Evolutionary conservation across 2,113 vertebrate species (phyloP), one percentile per base, ranked within the genome.

Genomic region (Chamaea fasciata): DNA sequence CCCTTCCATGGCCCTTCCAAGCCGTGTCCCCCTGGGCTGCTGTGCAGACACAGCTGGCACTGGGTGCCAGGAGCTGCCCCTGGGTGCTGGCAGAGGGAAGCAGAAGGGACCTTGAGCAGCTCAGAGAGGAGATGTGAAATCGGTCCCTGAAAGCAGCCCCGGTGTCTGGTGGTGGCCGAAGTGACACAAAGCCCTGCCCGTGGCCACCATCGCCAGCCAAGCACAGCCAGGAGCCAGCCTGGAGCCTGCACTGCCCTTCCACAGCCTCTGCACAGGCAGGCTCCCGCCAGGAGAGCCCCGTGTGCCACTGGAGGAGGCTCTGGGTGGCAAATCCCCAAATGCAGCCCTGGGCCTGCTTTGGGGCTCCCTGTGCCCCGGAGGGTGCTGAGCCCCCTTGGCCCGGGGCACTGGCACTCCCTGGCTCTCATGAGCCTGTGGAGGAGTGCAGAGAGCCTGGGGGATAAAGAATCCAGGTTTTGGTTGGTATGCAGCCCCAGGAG

Each of bases 391-490:
- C 1, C 33, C 30, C 21, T 15, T 8, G 11, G 53, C 39, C 17
- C 3, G 2, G 3, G 14, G 37, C 15, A 4, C 22, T 13, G 30
- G 39, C 44, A 33, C 67, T 79, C 39, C 52, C 76, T 23, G 37
- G 31, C 37, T 68, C n/a, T 44, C 59, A 1, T 1, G 33, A 55
- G 22, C 13, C 0, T 9, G 14, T 17, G 46, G 10, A 53, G 50
- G 46, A 35, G n/a, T 2, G 7, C 63, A 82, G 39, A 57, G 79
- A 92, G n/a, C 21, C 46, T 15, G 19, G 20, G 2, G 9, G 18
- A 8, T 14, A 9, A 18, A 39, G 11, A 60, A 19, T 8, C 22
- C 15, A 1, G 4, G 0, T 10, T 42, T 16, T 1, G 39, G 35
- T 22, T 53, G 50, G 24, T 46, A 37, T 9, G 12, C 42, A 93